Evolutionary conservation across 2,797 vertebrate species (phyloP), one percentile per base, ranked within the genome.

Genomic region (Hipposideros larvatus): DNA sequence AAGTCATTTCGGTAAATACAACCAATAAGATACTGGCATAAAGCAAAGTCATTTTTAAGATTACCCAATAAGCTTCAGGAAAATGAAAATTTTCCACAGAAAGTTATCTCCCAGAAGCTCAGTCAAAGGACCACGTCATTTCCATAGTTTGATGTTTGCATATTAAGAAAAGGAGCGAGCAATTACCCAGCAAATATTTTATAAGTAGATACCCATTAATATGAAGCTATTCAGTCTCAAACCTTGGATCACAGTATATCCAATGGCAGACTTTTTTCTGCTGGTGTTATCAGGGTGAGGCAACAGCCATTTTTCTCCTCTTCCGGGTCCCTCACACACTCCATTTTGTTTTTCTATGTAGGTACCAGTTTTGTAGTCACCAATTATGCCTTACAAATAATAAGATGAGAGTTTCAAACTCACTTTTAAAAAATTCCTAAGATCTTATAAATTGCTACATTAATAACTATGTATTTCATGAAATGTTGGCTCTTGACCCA

Each of bases 401-500:
- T 90, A 65, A 75, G 37, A 91, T 65, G 91, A 57, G 16, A 22
- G 2, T 41, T 92, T 71, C 9, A 11, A 59, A 11, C 31, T 13
- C 22, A 83, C 28, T 71, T 91, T 41, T 28, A 18, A 73, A 31
- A 92, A 83, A 91, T 31, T 48, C 41, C 46, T 24, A 66, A 92
- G 41, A n/a, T 48, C 10, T 82, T 95, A 51, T 2, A 78, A 94
- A 73, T 75, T 90, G 16, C 41, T 85, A 91, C 16, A 82, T 85
- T 94, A 97, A 57, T 61, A 95, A 53, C 65, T 28, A 86, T 57
- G 22, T 59, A 79, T 90, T 95, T 93, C 31, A 92, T 26, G n/a
- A 93, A 92, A 53, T 24, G 14, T 90, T 94, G 92, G 15, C 57
- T 97, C 65, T 78, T 93, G 89, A 95, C 90, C 87, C 28, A 41